A percentile compares a stretch with the other conserved stretches of the same genome.
These are phyloP conservation scores for Gymnothorax javanicus DNA, from an alignment of 2,797 vertebrate genomes.

Conservation along the genomic window DNA sequence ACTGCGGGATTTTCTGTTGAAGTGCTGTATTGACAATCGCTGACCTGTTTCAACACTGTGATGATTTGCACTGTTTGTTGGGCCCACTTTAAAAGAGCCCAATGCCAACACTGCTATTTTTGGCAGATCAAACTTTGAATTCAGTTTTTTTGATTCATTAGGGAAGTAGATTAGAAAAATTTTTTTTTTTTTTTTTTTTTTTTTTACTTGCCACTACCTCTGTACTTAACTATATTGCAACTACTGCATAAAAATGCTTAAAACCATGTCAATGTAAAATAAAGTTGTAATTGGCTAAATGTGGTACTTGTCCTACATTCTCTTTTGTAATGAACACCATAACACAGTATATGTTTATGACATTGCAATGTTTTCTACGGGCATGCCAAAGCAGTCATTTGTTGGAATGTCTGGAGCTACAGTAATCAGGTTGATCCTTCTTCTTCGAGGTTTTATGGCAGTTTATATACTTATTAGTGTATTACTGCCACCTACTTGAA, in stretches of 20 bases:
- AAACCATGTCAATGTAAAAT: slow-evolving; percentile 53
- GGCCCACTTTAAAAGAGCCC: not conserved
- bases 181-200: too few relatives aligned
- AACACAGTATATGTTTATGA: not conserved
- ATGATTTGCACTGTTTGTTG: slow-evolving; percentile 13
- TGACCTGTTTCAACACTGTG: not conserved
- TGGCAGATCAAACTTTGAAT: not conserved
- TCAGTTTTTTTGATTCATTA: slow-evolving; percentile 5
- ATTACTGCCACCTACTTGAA: too few relatives aligned
- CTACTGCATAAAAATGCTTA: slow-evolving; percentile 15
- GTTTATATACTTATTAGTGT: too few relatives aligned
- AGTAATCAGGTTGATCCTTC: not conserved
- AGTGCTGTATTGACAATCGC: slow-evolving; percentile 57
- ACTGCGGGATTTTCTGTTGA: not conserved
- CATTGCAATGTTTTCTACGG: not conserved
- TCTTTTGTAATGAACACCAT: not conserved
- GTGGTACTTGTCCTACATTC: not conserved
- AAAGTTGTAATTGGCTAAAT: slow-evolving; percentile 50
- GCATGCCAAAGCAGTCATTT: not conserved
- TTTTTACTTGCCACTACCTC: slow-evolving; percentile 57
- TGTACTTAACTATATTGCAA: slow-evolving; percentile 54
- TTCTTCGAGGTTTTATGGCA: too few relatives aligned
- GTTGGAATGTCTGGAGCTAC: not conserved
- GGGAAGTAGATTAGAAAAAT: slow-evolving; percentile 29
- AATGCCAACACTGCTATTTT: not conserved